Conservation (phyloP, 2,888 invertebrate genomes). For the Arctia plantaginis region DNA sequence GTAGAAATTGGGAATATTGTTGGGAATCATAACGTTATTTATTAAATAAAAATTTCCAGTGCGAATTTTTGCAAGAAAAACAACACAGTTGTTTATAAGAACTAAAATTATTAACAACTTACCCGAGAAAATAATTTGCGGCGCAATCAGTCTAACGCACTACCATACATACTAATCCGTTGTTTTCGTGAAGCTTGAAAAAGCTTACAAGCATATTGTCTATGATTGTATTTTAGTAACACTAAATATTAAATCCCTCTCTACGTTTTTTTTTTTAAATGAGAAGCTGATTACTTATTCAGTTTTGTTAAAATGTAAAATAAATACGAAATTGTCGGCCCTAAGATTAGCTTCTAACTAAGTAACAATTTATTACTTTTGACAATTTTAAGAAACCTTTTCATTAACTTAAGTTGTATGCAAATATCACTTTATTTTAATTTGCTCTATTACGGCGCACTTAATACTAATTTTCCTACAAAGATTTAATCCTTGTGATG, state of each 20-base stretch:
- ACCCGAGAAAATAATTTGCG: conserved; percentile 86
- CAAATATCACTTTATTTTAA: no score
- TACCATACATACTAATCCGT: conserved; percentile 87
- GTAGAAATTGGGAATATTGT: conserved; percentile 42
- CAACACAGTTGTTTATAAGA: conserved; percentile 14
- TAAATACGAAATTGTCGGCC: background rate
- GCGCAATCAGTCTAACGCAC: conserved; percentile 88
- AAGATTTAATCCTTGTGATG: no score
- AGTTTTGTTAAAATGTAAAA: background rate
- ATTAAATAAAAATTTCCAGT: conserved; percentile 23
- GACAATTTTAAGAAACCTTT: no score
- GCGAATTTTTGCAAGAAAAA: conserved; percentile 17
- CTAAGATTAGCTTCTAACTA: background rate
- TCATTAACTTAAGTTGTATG: no score
- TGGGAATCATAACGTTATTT: conserved; percentile 29
- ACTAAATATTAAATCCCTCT: background rate
- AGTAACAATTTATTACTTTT: no score
- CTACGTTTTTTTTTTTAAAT: background rate
- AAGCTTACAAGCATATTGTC: conserved; percentile 77
- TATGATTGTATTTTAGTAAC: conserved; percentile 50
- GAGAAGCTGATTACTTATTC: no score
- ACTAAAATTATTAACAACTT: conserved; percentile 59
- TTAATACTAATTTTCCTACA: no score
- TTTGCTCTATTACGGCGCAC: no score
- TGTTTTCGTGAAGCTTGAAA: conserved; percentile 86